Evolutionary conservation across 2,113 vertebrate species (phyloP).

Genomic region (Campylomormyrus numenius): DNA sequence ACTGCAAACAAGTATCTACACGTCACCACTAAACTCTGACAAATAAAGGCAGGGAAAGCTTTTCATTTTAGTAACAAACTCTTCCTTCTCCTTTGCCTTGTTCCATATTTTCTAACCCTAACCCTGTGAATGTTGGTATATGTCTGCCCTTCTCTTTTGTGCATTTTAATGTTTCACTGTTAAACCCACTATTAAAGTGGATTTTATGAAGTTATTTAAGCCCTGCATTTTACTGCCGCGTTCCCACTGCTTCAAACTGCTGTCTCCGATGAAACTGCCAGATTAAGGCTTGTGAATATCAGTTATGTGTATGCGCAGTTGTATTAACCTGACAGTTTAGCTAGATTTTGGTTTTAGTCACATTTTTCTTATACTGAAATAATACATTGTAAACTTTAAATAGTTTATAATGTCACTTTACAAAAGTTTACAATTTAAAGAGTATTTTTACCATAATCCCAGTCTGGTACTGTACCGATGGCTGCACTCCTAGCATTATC

Average conservation of each 20-base stretch:
- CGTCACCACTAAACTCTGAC: not conserved
- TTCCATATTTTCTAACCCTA: not conserved
- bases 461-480: not conserved
- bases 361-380: not conserved
- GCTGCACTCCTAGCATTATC: not conserved
- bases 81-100: not conserved
- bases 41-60: not conserved
- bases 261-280: not conserved
- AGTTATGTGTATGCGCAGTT: not conserved
- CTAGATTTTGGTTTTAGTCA: not conserved
- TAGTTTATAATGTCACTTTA: not conserved
- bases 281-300: not conserved
- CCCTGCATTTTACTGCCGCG: not conserved
- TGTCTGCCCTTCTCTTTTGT: not conserved
- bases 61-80: not conserved
- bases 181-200: not conserved
- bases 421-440: not conserved
- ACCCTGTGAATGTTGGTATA: not conserved
- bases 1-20: conserved; percentile 11
- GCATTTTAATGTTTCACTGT: not conserved
- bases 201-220: not conserved
- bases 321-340: not conserved
- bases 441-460: not conserved
- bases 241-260: not conserved
- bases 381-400: not conserved